Evolutionary conservation across 2,113 vertebrate species (phyloP).

Genomic region (Nyctereutes procyonoides): DNA sequence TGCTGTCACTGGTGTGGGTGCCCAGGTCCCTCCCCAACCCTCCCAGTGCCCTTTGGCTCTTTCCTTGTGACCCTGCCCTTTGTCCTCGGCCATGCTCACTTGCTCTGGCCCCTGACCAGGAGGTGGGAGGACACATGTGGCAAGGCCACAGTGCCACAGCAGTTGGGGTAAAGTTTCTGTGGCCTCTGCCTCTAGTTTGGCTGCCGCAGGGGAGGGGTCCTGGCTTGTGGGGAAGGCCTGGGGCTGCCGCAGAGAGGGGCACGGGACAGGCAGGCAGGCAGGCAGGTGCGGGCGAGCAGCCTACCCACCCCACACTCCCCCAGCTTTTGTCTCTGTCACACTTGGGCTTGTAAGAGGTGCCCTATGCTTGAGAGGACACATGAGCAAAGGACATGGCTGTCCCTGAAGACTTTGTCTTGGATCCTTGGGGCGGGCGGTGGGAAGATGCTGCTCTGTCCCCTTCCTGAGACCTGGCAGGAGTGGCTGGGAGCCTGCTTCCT

Average conservation of each 20-base stretch:
- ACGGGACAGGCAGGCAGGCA: neutral
- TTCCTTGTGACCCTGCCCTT: neutral
- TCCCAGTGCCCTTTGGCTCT: neutral
- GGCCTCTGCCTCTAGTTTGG: neutral
- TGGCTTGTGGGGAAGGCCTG: neutral
- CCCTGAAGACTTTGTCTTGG: neutral
- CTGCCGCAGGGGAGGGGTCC: neutral
- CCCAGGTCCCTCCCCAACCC: neutral
- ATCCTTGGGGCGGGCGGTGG: neutral
- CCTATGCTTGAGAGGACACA: fast-evolving
- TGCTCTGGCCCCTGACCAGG: neutral
- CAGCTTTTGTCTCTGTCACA: neutral
- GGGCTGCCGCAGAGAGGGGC: neutral
- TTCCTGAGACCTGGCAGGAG: neutral
- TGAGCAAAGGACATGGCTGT: neutral
- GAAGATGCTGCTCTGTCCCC: neutral
- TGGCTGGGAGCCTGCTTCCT: neutral
- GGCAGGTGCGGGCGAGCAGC: fast-evolving
- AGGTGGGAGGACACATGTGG: neutral
- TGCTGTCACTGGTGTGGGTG: neutral
- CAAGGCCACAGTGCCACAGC: neutral
- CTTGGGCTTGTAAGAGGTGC: neutral
- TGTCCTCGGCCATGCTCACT: neutral
- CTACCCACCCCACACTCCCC: neutral
- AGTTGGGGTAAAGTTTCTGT: neutral